These are phyloP conservation scores for Epizoanthus scotinus DNA, from an alignment of 92 coral and sea anemone species.

Conservation along the genomic window DNA sequence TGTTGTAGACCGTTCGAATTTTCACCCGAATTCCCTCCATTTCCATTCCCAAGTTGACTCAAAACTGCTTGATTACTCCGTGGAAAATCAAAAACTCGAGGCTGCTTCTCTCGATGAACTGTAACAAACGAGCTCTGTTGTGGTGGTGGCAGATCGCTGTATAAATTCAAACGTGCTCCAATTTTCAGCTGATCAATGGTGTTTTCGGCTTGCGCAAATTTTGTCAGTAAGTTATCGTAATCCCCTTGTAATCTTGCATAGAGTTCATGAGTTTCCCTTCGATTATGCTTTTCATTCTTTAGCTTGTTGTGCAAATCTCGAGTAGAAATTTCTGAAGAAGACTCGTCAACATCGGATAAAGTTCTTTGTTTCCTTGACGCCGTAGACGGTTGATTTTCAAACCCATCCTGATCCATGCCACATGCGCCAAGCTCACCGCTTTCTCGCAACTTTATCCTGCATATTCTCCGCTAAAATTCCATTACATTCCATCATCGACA, in stretches of 20 bases:
- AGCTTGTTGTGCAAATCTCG: slow-evolving; percentile 59
- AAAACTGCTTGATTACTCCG: slow-evolving; percentile 70
- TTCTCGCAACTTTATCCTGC: neutral
- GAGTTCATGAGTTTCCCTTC: slow-evolving; percentile 70
- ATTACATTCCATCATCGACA: slow-evolving; percentile 1
- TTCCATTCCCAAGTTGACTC: slow-evolving; percentile 49
- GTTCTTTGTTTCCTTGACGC: slow-evolving; percentile 59
- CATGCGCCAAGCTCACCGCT: slow-evolving; percentile 5
- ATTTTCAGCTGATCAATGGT: slow-evolving; percentile 94
- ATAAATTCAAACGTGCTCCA: slow-evolving; percentile 93
- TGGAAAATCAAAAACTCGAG: slow-evolving; percentile 73
- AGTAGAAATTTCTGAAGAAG: slow-evolving; percentile 70
- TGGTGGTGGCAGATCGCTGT: slow-evolving; percentile 90
- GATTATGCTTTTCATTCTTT: slow-evolving; percentile 47
- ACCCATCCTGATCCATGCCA: slow-evolving; percentile 71
- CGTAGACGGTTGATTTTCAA: slow-evolving; percentile 70
- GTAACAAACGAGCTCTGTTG: slow-evolving; percentile 72
- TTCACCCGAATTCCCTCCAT: slow-evolving; percentile 35
- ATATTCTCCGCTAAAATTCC: neutral
- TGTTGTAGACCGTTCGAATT: slow-evolving; percentile 29
- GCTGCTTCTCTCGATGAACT: slow-evolving; percentile 67
- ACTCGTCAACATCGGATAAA: slow-evolving; percentile 59
- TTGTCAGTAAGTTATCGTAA: slow-evolving; percentile 86
- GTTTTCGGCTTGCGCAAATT: slow-evolving; percentile 96
- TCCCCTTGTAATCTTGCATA: slow-evolving; percentile 85